Evolutionary conservation across 2,888 invertebrate species (phyloP).

Genomic region (Cepaea hortensis): DNA sequence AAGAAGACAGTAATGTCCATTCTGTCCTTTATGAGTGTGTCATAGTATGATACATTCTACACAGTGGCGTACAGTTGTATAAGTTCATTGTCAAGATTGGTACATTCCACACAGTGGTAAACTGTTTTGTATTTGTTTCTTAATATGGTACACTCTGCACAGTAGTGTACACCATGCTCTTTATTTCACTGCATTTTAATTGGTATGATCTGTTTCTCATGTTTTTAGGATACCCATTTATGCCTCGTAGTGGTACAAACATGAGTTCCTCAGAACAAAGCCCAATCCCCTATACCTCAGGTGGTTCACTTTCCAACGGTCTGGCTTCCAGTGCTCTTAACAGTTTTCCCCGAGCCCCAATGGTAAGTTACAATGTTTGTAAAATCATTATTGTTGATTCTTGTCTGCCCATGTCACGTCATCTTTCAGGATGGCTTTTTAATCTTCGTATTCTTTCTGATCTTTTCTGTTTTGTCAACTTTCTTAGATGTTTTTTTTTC

Average conservation of each 20-base stretch:
- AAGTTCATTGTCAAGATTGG: too few species aligned
- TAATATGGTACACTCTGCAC: too few species aligned
- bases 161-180: too few species aligned
- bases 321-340: slow-evolving; percentile 79
- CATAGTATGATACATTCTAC: too few species aligned
- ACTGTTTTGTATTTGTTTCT: too few species aligned
- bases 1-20: too few species aligned
- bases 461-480: neutral
- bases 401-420: neutral
- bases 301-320: slow-evolving; percentile 79
- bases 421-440: neutral
- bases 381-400: neutral
- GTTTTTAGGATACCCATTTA: slow-evolving; percentile 46
- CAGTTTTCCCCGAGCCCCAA: slow-evolving; percentile 67
- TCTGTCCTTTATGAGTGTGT: too few species aligned
- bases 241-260: slow-evolving; percentile 44
- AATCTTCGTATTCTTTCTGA: neutral
- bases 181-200: too few species aligned
- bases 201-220: too few species aligned
- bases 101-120: too few species aligned
- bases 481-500: neutral
- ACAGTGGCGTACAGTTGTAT: too few species aligned
- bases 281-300: slow-evolving; percentile 53
- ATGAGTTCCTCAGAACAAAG: slow-evolving; percentile 69
- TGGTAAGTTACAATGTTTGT: slow-evolving; percentile 56